phyloP scores from a whole-genome alignment of 2,797 vertebrate genomes.

The Bovichtus variegatus region DNA sequence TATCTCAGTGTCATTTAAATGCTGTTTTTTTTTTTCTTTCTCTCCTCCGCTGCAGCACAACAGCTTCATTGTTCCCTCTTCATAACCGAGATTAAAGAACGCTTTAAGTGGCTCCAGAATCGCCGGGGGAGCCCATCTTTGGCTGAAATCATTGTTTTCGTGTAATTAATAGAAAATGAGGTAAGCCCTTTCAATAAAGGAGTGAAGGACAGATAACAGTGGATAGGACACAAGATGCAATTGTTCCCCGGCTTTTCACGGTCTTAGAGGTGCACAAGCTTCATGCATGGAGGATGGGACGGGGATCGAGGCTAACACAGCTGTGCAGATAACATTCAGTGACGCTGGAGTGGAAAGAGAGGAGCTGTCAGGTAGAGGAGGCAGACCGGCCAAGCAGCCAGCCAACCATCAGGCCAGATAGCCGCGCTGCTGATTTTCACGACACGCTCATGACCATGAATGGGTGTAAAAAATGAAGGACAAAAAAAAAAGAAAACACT shows the following conservation, averaged over 20 bases:
- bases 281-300: constrained; percentile 47
- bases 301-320: constrained; percentile 50
- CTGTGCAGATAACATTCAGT: constrained; percentile 71
- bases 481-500: background rate
- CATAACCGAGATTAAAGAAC: constrained; percentile 67
- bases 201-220: constrained; percentile 65
- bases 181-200: constrained; percentile 63
- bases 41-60: constrained; percentile 51
- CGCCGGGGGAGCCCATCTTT: constrained; percentile 48
- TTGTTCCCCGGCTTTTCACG: constrained; percentile 53
- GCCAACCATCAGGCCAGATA: background rate
- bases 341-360: constrained; percentile 32
- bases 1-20: constrained; percentile 64
- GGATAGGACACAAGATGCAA: constrained; percentile 54
- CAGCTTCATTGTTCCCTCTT: constrained; percentile 65
- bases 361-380: constrained; percentile 37
- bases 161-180: constrained; percentile 79
- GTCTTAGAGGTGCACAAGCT: constrained; percentile 17
- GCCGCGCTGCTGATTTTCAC: background rate
- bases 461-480: constrained; percentile 30
- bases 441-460: constrained; percentile 47
- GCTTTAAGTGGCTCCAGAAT: constrained; percentile 60
- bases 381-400: background rate
- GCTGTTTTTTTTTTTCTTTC: constrained; percentile 16
- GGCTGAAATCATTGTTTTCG: constrained; percentile 73